Base-by-base conservation (phyloP, 2,888 invertebrate species). In the Micropterix aruncella region DNA sequence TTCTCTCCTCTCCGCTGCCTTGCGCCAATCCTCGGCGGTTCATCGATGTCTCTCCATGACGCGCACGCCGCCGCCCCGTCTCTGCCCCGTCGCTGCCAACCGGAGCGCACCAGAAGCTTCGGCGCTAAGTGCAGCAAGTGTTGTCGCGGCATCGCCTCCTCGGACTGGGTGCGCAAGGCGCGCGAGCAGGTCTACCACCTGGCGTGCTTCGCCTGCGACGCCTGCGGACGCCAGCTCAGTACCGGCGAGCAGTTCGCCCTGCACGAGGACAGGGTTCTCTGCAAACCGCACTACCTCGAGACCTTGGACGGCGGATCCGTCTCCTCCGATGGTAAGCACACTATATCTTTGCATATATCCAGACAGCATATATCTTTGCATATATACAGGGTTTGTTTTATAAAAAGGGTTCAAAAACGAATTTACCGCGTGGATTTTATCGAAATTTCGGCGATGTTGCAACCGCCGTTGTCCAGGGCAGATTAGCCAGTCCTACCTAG, bases 161-260 rank as follows among this genome's bases (percentile, higher is more conserved):
- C 91, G 39, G 97, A 97, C 70, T 99, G 97, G 97, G 96, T 99
- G 57, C 77, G 97, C 50, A 83, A 93, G 60, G 97, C 97, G 27
- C 75, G 90, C 43, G 88, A 90, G 58, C 83, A 89, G 63, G 92
- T 97, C 19, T 99, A 95, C 71, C 97, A 99, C 69, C 74, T 99
- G 62, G 97, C 97, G 41, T 99, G 99, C 70, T 99, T 99, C 70
- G 94, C 96, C 16, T 97, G 97, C 66, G 94, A 96, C 65, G 89
- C 91, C 47, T 93, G 93, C 64, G 90, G 91, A 55, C 77, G 92
- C 19, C 93, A 93, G 66, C 73, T 93, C 47, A 89, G 88, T 52
- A 93, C 92, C 1, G 95, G 95, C 3, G 95, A 96, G 64, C 95
- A 97, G 72, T 99, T 97, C 66, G 95, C 96, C 9, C 77, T 97